Evolutionary conservation across 2,797 vertebrate species (phyloP), one percentile per base, ranked within the genome.

Genomic region (Chloroceryle inda): DNA sequence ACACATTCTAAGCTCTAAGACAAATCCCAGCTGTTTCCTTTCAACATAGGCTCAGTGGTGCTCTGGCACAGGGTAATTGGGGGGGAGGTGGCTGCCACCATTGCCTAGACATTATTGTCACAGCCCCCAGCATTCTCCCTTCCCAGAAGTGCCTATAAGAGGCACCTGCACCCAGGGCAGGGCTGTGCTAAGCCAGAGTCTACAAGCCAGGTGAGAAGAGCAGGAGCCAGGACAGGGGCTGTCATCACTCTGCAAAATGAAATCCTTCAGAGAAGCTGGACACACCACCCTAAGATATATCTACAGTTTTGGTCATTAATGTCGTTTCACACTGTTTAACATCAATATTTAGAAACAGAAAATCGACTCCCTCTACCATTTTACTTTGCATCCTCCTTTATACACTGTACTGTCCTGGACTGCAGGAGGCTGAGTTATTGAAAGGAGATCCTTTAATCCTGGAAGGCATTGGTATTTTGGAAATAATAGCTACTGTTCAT

Each of bases 331-430:
- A 12, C 11, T 37, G 11, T 42, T 66, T 85, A 58, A 44, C 19
- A 16, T 56, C 31, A 71, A 20, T 38, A 63, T 31, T 56, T 44
- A 33, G 53, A 24, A 67, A 44, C 29, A 10, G 37, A 66, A 88
- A 78, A 63, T 56, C 80, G 47, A 44, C n/a, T 52, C n/a, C 15
- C 22, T 44, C 10, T 62, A 67, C 45, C 10, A 7, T 64, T 75
- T 56, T 40, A 45, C 19, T 7, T 0, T 15, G 5, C 5, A 0
- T 9, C n/a, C 38, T 80, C 24, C 23, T 20, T 5, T 23, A 11
- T 21, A 11, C 5, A 45, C 29, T 61, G 13, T n/a, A 26, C 58
- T 73, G 22, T 24, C 44, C 22, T 14, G 23, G 49, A 22, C 0
- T 21, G 29, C n/a, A 88, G 38, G 59, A 42, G 62, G 33, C 49